These are phyloP conservation scores for Zophobas morio DNA, from an alignment of 1,140 invertebrate genomes.

Conservation along the genomic window DNA sequence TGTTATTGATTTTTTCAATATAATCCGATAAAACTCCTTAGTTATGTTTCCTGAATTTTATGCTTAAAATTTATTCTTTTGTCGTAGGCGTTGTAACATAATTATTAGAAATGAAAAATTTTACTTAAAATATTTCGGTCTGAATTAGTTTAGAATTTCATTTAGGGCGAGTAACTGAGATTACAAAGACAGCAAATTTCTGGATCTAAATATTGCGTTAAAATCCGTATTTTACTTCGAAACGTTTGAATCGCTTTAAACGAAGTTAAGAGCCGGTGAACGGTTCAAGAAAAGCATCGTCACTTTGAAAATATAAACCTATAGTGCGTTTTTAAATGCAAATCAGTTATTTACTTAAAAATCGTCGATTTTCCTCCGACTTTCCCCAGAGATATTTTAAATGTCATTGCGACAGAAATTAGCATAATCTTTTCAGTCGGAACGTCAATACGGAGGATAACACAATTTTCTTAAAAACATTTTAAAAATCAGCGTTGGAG, in stretches of 20 bases:
- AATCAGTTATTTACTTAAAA: conserved; percentile 51
- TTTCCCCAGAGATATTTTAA: conserved; percentile 50
- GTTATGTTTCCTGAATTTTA: too few species aligned
- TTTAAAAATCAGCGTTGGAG: conserved; percentile 53
- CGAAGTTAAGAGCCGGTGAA: conserved; percentile 33
- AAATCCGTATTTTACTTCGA: conserved; percentile 21
- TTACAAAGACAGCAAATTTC: background rate
- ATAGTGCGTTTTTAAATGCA: conserved; percentile 45
- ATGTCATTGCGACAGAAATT: conserved; percentile 51
- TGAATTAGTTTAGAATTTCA: background rate
- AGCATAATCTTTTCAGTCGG: conserved; percentile 52
- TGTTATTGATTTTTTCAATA: too few species aligned
- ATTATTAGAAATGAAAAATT: too few species aligned
- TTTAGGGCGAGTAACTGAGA: background rate
- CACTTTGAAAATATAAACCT: conserved; percentile 30
- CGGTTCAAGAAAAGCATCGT: conserved; percentile 12
- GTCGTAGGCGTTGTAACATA: too few species aligned
- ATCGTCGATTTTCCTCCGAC: conserved; percentile 31
- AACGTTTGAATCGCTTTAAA: background rate
- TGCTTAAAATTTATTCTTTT: too few species aligned
- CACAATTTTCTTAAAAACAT: conserved; percentile 56
- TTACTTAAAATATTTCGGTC: background rate
- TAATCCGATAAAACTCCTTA: too few species aligned
- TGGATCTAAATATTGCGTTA: background rate
- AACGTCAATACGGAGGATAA: conserved; percentile 52